phyloP scores from a whole-genome alignment of 2,888 invertebrate genomes.

The Polydrusus tereticollis region DNA sequence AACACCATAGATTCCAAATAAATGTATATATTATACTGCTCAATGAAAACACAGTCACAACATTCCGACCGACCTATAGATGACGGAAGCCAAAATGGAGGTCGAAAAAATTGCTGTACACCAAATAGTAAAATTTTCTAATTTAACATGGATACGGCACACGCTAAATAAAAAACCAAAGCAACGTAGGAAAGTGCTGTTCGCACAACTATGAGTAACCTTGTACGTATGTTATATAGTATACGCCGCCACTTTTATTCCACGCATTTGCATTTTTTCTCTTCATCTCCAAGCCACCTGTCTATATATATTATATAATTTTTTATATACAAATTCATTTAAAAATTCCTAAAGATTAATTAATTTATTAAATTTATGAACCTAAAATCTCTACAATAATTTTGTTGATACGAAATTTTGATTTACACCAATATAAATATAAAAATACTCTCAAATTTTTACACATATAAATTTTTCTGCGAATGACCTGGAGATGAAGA shows the following conservation, averaged over 20 bases:
- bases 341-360: conserved; percentile 78
- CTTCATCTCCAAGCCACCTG: conserved; percentile 56
- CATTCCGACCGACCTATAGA: conserved; percentile 62
- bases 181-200: conserved; percentile 63
- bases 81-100: conserved; percentile 47
- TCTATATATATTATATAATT: conserved; percentile 75
- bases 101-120: conserved; percentile 69
- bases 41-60: conserved; percentile 74
- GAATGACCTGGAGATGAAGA: conserved; percentile 33
- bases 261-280: conserved; percentile 65
- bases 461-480: conserved; percentile 67
- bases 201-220: conserved; percentile 66
- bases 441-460: conserved; percentile 69
- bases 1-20: conserved; percentile 70
- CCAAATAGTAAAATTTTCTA: conserved; percentile 70
- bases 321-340: conserved; percentile 79
- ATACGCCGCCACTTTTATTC: conserved; percentile 67
- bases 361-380: conserved; percentile 69
- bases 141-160: conserved; percentile 69
- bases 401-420: conserved; percentile 69
- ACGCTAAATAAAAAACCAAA: conserved; percentile 66
- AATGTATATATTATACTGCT: conserved; percentile 82
- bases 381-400: conserved; percentile 69
- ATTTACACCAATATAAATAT: conserved; percentile 70
- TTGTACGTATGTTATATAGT: conserved; percentile 69